Conservation (phyloP, 2,888 invertebrate species). For the Aspidapion aeneum region DNA sequence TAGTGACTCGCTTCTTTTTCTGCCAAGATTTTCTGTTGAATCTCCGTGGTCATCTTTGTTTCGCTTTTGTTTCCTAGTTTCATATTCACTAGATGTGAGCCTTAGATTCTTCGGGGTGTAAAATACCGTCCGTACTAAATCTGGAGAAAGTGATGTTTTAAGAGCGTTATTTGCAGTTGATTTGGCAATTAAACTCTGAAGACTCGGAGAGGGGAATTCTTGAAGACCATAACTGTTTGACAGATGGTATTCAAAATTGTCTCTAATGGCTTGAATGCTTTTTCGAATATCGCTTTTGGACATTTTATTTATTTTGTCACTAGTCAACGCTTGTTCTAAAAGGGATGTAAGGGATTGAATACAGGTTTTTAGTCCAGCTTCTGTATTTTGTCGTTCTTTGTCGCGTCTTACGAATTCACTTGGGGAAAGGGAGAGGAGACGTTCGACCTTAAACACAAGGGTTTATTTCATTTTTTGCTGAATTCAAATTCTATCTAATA, state of each 20-base stretch:
- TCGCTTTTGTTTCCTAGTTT: constrained; percentile 4
- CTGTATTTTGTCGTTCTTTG: constrained; percentile 36
- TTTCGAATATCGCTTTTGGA: constrained; percentile 34
- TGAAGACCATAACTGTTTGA: constrained; percentile 10
- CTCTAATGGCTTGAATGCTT: constrained; percentile 30
- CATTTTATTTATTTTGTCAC: constrained; percentile 24
- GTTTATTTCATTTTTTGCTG: too few relatives aligned
- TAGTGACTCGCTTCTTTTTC: constrained; percentile 17
- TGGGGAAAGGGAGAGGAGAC: constrained; percentile 37
- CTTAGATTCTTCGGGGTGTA: constrained; percentile 8
- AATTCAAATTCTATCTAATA: too few relatives aligned
- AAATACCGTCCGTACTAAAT: constrained; percentile 19
- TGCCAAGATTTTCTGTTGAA: constrained; percentile 1
- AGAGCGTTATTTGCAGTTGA: constrained; percentile 14
- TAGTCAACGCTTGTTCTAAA: constrained; percentile 32
- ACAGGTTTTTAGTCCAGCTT: constrained; percentile 36
- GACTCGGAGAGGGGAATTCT: constrained; percentile 21
- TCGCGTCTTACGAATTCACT: constrained; percentile 41
- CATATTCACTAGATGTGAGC: constrained; percentile 8
- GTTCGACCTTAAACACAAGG: too few relatives aligned
- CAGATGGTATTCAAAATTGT: constrained; percentile 29
- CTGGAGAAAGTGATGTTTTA: constrained; percentile 15
- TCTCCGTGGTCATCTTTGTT: constrained; percentile 1
- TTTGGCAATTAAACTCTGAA: constrained; percentile 23
- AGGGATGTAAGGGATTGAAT: constrained; percentile 40